Percentiles rank a stretch among this genome's conserved stretches.
Evolutionary conservation across 1,140 invertebrate genomes (phyloP).

Genomic region (Sarcophaga bullata): DNA sequence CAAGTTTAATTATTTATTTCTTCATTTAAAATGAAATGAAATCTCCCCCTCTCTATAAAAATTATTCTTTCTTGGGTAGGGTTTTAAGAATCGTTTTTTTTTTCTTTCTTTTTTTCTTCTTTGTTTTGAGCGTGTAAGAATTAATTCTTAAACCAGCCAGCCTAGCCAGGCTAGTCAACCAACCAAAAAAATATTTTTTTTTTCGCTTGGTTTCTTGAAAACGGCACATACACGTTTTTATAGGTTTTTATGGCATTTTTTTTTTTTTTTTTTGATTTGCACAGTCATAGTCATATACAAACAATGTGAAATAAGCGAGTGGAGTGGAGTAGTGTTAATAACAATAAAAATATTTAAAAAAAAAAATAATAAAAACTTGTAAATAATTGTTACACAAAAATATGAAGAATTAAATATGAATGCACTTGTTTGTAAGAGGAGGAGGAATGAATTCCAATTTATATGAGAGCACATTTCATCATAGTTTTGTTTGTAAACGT

Average conservation of each 20-base stretch:
- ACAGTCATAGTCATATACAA: too few relatives aligned
- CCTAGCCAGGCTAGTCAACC: neutral
- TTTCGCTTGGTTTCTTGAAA: neutral
- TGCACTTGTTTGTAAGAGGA: neutral
- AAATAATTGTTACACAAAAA: slow-evolving; percentile 15
- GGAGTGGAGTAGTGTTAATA: too few relatives aligned
- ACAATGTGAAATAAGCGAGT: too few relatives aligned
- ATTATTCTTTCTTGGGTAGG: too few relatives aligned
- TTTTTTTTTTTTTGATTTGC: neutral
- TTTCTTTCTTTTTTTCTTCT: too few relatives aligned
- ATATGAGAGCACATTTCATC: neutral
- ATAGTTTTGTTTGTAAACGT: neutral
- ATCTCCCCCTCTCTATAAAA: too few relatives aligned
- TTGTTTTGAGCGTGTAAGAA: neutral
- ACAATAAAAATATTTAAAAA: neutral
- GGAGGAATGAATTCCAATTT: neutral
- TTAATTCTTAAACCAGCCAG: neutral
- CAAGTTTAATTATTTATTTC: too few relatives aligned
- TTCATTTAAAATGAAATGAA: too few relatives aligned
- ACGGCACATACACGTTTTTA: neutral
- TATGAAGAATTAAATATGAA: neutral
- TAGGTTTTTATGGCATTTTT: neutral
- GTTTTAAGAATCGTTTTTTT: too few relatives aligned
- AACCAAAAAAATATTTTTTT: neutral
- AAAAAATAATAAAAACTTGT: neutral